Conservation (phyloP, 1,140 invertebrate species). For the Drosophila bifasciata region DNA sequence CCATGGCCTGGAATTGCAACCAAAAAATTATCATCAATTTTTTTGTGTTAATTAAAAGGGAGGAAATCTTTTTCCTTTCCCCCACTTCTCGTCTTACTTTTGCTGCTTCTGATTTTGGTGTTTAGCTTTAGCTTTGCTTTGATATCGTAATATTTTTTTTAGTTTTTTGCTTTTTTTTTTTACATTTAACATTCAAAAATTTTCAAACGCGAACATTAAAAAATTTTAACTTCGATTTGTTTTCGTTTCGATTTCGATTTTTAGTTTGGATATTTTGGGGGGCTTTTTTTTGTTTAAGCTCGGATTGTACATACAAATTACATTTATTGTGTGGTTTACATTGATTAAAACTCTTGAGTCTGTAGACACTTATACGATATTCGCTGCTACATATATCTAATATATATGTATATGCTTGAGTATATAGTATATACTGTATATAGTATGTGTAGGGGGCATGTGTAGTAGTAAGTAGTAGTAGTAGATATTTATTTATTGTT, state of each 20-base stretch:
- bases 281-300: slow-evolving; percentile 60
- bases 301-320: slow-evolving; percentile 73
- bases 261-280: slow-evolving; percentile 18
- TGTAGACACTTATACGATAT: slow-evolving; percentile 33
- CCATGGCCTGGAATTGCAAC: slow-evolving; percentile 29
- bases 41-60: no score
- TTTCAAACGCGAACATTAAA: slow-evolving; percentile 51
- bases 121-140: slow-evolving; percentile 2
- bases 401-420: slow-evolving; percentile 22
- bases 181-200: slow-evolving; percentile 54
- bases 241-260: slow-evolving; percentile 20
- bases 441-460: slow-evolving; percentile 16
- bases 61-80: no score
- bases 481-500: no score
- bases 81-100: no score
- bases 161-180: no score
- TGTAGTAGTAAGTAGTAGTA: no score
- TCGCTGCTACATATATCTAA: slow-evolving; percentile 15
- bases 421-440: neutral
- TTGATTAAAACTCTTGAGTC: slow-evolving; percentile 47
- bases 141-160: slow-evolving; percentile 18
- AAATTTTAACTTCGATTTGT: slow-evolving; percentile 46
- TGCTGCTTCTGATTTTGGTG: slow-evolving; percentile 9
- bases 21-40: no score
- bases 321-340: slow-evolving; percentile 56